Evolutionary conservation across 2,797 vertebrate species (phyloP).

Genomic region (Sebastes wilsoni): DNA sequence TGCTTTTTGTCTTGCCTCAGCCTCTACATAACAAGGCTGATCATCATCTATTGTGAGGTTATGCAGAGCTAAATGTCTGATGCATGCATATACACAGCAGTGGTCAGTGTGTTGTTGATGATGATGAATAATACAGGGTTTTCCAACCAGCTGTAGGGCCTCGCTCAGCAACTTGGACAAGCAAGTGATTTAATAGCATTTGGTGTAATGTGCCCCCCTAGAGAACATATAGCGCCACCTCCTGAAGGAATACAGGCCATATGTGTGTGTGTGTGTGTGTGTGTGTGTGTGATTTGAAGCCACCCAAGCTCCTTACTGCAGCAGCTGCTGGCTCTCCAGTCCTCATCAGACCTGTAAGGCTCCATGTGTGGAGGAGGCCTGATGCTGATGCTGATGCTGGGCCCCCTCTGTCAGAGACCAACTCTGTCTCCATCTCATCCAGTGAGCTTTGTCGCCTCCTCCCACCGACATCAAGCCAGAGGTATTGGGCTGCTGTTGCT

Average conservation of each 20-base stretch:
- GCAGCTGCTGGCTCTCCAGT: slow-evolving; percentile 5
- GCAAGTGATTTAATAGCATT: slow-evolving; percentile 1
- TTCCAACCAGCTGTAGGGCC: neutral
- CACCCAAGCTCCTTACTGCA: slow-evolving; percentile 4
- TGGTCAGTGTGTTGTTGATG: slow-evolving; percentile 9
- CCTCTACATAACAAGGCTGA: neutral
- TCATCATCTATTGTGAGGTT: neutral
- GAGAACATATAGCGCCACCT: slow-evolving; percentile 1
- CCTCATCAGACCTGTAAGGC: slow-evolving; percentile 21
- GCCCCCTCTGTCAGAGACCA: slow-evolving; percentile 16
- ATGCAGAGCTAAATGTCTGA: neutral
- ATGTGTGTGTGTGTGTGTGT: neutral
- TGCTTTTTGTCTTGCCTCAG: slow-evolving; percentile 9
- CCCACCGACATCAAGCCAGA: slow-evolving; percentile 69
- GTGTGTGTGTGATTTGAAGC: neutral
- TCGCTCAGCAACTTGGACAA: slow-evolving; percentile 1
- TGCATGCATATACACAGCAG: slow-evolving; percentile 19
- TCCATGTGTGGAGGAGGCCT: slow-evolving; percentile 21
- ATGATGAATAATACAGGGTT: neutral
- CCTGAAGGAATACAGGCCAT: neutral
- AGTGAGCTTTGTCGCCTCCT: slow-evolving; percentile 75
- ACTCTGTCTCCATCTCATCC: slow-evolving; percentile 42
- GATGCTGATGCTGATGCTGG: slow-evolving; percentile 2
- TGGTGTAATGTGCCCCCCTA: neutral
- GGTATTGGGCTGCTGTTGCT: slow-evolving; percentile 82